Conservation (phyloP, 2,113 vertebrate genomes). For the Tauraco erythrolophus region DNA sequence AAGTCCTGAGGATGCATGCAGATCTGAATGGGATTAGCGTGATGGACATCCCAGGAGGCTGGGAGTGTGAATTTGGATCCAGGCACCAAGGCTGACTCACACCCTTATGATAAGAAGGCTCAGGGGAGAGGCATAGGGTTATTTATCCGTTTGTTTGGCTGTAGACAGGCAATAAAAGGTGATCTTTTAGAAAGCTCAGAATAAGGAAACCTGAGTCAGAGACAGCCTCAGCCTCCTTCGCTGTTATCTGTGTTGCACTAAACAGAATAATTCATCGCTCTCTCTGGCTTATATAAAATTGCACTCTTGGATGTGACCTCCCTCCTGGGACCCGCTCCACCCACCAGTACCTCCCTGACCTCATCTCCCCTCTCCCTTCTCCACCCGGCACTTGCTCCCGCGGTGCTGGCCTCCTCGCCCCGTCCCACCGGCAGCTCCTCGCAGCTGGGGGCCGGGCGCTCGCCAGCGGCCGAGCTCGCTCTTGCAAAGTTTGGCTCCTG, state of each 20-base stretch:
- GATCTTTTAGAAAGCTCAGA: conserved; percentile 1
- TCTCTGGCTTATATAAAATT: not conserved
- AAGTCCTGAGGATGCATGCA: not conserved
- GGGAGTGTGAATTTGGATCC: conserved; percentile 1
- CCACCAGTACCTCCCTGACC: conserved; percentile 41
- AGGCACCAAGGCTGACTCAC: conserved; percentile 3
- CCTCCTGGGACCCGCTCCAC: not conserved
- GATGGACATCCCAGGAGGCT: not conserved
- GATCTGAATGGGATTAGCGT: not conserved
- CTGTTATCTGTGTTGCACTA: not conserved
- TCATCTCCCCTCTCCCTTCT: conserved; percentile 22
- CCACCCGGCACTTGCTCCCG: not conserved
- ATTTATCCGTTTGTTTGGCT: conserved; percentile 27
- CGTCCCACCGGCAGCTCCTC: not conserved
- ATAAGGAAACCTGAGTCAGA: conserved; percentile 21
- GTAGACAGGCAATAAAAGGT: conserved; percentile 35
- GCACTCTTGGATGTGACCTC: conserved; percentile 10
- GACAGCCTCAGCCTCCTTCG: not conserved
- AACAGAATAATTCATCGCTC: not conserved
- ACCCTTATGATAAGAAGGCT: not conserved
- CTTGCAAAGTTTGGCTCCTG: not conserved
- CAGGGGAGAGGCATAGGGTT: not conserved
- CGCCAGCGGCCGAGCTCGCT: rapidly evolving
- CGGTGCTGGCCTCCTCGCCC: not conserved
- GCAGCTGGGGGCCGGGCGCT: rapidly evolving